Percentiles rank a stretch among this genome's conserved stretches.
Conservation (phyloP, 2,113 vertebrate species). For the Eira barbara region DNA sequence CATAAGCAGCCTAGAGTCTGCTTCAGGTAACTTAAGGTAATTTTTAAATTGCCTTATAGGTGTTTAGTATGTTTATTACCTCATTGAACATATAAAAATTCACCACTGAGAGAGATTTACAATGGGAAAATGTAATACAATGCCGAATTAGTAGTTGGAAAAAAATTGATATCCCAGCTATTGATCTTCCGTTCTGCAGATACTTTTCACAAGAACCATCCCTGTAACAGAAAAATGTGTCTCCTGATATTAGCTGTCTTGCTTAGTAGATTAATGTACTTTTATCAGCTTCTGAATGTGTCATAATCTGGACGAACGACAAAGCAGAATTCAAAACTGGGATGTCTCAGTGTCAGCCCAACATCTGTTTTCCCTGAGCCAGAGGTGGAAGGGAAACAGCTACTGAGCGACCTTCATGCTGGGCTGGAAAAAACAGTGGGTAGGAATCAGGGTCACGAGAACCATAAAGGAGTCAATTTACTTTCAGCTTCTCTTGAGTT, state of each 20-base stretch:
- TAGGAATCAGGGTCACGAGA: background rate
- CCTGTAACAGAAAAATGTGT: conserved; percentile 45
- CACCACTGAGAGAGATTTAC: background rate
- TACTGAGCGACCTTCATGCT: background rate
- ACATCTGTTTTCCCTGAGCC: background rate
- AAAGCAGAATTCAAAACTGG: background rate
- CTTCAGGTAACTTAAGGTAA: background rate
- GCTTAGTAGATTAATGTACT: background rate
- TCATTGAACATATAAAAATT: background rate
- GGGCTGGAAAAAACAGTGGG: background rate
- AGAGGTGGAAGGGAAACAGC: background rate
- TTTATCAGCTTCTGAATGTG: background rate
- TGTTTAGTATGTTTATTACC: background rate
- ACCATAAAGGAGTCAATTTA: background rate
- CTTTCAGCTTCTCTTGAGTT: background rate
- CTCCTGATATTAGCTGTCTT: background rate
- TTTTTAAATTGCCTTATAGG: background rate
- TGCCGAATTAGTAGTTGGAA: conserved; percentile 12
- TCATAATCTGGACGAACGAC: background rate
- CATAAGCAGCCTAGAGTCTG: background rate
- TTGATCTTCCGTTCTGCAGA: background rate
- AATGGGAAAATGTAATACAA: background rate
- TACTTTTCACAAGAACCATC: conserved; percentile 36
- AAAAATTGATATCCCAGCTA: conserved; percentile 32
- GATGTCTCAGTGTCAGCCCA: background rate